Percentiles rank a stretch among this genome's conserved stretches.
These are phyloP conservation scores for Lasius platythorax DNA, from an alignment of 2,888 invertebrate species.

Conservation along the genomic window DNA sequence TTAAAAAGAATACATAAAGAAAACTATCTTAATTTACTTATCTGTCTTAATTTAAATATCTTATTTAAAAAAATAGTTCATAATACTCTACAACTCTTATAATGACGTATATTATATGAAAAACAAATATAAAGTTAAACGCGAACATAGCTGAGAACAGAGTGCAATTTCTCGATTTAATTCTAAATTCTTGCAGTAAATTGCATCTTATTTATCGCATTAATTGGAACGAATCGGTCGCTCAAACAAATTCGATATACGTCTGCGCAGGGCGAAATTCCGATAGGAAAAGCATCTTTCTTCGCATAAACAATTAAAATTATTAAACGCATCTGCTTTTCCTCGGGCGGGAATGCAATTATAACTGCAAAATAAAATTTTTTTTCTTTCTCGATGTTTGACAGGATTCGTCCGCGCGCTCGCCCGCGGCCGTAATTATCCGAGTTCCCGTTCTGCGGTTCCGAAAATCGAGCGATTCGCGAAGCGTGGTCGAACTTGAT, in stretches of 20 bases:
- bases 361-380: constrained; percentile 42
- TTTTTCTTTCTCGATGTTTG: constrained; percentile 20
- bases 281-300: not conserved
- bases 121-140: not conserved
- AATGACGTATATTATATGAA: not conserved
- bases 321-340: constrained; percentile 24
- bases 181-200: constrained; percentile 6
- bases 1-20: not conserved
- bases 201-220: constrained; percentile 19
- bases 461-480: constrained; percentile 55
- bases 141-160: not conserved
- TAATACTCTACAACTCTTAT: not conserved
- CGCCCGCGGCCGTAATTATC: constrained; percentile 51
- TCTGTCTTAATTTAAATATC: not conserved
- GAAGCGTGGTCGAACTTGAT: constrained; percentile 49
- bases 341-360: constrained; percentile 26
- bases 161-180: not conserved
- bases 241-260: not conserved
- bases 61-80: not conserved
- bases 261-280: not conserved
- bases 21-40: not conserved
- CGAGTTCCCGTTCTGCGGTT: constrained; percentile 34
- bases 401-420: not conserved
- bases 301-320: constrained; percentile 45
- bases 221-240: constrained; percentile 21